Base-by-base conservation (phyloP, 1,140 invertebrate species). In the Drosophila kikkawai region DNA sequence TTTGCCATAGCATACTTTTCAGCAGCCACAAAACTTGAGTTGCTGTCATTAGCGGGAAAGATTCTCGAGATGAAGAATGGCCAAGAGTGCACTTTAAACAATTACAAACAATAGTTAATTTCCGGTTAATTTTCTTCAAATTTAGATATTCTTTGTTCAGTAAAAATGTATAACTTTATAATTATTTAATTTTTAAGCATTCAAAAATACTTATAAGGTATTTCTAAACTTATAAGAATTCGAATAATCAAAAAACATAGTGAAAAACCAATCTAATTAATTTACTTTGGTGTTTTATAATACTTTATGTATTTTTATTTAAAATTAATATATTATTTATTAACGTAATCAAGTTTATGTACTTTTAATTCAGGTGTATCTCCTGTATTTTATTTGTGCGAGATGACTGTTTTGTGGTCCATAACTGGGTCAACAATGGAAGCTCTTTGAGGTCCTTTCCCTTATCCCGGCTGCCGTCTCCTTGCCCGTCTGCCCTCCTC, bases 361-460 rank as follows among this genome's bases (percentile, higher is more conserved):
- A 29, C 26, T 29, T 29, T 29, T 29, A 7, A 29, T 65, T 7
- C 11, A 37, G 36, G 61, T 75, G 61, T 4, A 57, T 50, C 61
- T 60, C 45, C 69, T 34, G 59, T 37, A 50, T 51, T 80, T 87
- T 88, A 71, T 84, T 88, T 84, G 67, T 78, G 66, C 71, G 69
- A 69, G 73, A 68, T 77, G 79, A 82, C 83, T 82, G 83, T 69
- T 77, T 80, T 87, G 80, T 71, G 84, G 73, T 68, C 66, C 78
- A 88, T 84, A 88, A 88, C 85, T 88, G 80, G 84, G 84, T 88
- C 84, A 88, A 84, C 85, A 87, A 88, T 70, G 66, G 73, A 13
- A 74, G 64, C 55, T 79, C 58, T 69, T 75, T 60, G 66, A 73
- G 67, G 45, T 51, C 34, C 37, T 37, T 59, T 39, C 22, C 45